Base-by-base conservation (phyloP, 1,140 invertebrate species). In the Papilio xuthus region DNA sequence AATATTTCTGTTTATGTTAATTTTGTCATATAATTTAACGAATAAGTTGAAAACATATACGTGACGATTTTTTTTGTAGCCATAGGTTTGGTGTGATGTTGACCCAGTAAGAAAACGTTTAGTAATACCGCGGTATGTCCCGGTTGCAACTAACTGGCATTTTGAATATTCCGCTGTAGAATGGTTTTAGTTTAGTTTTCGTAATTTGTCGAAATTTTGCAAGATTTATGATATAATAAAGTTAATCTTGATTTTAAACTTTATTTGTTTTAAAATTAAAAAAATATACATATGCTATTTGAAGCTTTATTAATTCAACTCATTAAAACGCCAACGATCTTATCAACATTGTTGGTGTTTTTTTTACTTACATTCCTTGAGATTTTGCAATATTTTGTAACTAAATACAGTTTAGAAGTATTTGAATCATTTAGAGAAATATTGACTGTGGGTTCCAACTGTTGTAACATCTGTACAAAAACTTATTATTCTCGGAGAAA, bases 31-130 rank as follows among this genome's bases (percentile, higher is more conserved):
- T 79, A 72, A 81, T 53, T 76, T 86, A 81, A 81, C 80, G 83
- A 84, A 82, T 79, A 78, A 80, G 81, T 73, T 75, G 69, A 79
- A 79, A 37, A 81, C 77, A 60, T 78, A 79, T 83, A 83, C 82
- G 84, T 83, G 84, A 82, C 82, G 53, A 47, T 75, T 79, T 78
- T 73, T 83, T 83, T 77, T 82, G 44, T 80, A 78, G 69, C 13
- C 78, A 86, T 87, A 88, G 88, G 85, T 85, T 81, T 78, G 81
- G 37, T 70, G 80, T 86, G 86, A 89, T 87, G 88, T 90, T 90
- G 90, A 88, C 88, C 85, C 84, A 90, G 78, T 84, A 77, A 86
- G 77, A 79, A 73, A 23, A 72, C 56, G 77, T 83, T 86, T 88
- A 84, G 85, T 84, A 89, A 85, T 86, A 13, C 60, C 89, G 88